A percentile compares a stretch with the other conserved stretches of the same genome.
Evolutionary conservation across 2,888 invertebrate genomes (phyloP).

Genomic region (Aphidius colemani): DNA sequence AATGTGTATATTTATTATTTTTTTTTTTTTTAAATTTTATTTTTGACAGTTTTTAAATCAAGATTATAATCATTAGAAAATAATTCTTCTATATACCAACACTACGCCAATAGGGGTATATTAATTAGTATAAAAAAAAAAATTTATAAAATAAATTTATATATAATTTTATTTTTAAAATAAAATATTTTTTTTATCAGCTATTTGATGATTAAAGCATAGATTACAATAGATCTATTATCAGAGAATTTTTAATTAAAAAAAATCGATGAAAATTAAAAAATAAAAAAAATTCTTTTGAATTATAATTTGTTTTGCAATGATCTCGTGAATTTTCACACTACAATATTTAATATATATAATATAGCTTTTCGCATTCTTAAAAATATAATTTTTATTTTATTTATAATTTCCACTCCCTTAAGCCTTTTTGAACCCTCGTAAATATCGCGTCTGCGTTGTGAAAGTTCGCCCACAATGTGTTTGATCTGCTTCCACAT

Average conservation of each 20-base stretch:
- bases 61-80: no score
- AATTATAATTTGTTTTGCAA: background rate
- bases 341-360: background rate
- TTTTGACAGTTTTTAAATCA: no score
- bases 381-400: background rate
- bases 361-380: background rate
- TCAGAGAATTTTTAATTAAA: background rate
- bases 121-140: no score
- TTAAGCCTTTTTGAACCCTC: conserved; percentile 10
- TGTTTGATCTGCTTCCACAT: conserved; percentile 10
- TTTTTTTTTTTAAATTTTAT: no score
- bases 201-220: no score
- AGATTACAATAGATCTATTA: no score
- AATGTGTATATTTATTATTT: no score
- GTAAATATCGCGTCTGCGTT: conserved; percentile 30
- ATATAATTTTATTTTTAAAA: no score
- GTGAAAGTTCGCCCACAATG: conserved; percentile 3
- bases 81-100: no score
- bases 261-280: background rate
- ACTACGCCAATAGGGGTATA: no score
- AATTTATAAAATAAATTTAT: no score
- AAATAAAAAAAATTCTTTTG: background rate
- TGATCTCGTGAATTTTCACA: conserved; percentile 17
- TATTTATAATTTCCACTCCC: conserved; percentile 1
- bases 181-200: no score